These are phyloP conservation scores for Papilio aristodemus DNA, from an alignment of 1,140 invertebrate species.

Conservation along the genomic window DNA sequence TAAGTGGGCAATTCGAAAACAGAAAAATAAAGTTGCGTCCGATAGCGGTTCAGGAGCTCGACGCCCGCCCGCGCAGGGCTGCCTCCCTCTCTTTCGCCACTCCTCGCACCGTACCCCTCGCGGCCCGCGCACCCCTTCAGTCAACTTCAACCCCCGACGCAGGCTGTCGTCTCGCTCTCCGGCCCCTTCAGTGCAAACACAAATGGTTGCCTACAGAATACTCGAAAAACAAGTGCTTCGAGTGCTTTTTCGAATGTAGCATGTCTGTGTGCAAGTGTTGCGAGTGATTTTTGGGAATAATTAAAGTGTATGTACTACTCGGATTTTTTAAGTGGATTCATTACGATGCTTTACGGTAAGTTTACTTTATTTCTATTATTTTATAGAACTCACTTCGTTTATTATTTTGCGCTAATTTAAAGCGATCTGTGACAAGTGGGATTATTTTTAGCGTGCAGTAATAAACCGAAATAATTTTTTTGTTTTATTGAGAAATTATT, in stretches of 20 bases:
- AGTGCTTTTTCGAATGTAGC: conserved; percentile 32
- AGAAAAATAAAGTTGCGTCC: conserved; percentile 65
- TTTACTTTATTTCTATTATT: conserved; percentile 21
- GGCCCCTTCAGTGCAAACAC: conserved; percentile 20
- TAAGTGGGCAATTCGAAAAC: conserved; percentile 60
- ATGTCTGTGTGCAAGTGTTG: conserved; percentile 27
- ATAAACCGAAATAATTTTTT: neutral
- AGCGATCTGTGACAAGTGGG: neutral
- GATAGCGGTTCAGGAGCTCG: conserved; percentile 39
- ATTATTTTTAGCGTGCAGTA: neutral
- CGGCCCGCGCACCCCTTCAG: conserved; percentile 47
- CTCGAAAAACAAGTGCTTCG: conserved; percentile 30
- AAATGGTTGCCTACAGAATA: conserved; percentile 34
- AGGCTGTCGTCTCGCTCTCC: conserved; percentile 23
- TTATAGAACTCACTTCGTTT: conserved; percentile 5
- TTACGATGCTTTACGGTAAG: conserved; percentile 23
- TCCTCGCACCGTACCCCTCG: conserved; percentile 33
- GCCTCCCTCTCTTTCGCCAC: conserved; percentile 33
- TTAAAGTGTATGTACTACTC: neutral
- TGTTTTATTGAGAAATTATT: neutral
- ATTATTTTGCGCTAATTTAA: conserved; percentile 17
- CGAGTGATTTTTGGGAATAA: conserved; percentile 25
- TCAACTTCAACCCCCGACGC: conserved; percentile 46
- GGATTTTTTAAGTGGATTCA: conserved; percentile 26
- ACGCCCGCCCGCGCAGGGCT: conserved; percentile 60